A percentile compares a stretch with the other conserved stretches of the same genome.
These are phyloP conservation scores for Enteromius anoplus DNA, from an alignment of 2,797 vertebrate genomes.

Conservation along the genomic window DNA sequence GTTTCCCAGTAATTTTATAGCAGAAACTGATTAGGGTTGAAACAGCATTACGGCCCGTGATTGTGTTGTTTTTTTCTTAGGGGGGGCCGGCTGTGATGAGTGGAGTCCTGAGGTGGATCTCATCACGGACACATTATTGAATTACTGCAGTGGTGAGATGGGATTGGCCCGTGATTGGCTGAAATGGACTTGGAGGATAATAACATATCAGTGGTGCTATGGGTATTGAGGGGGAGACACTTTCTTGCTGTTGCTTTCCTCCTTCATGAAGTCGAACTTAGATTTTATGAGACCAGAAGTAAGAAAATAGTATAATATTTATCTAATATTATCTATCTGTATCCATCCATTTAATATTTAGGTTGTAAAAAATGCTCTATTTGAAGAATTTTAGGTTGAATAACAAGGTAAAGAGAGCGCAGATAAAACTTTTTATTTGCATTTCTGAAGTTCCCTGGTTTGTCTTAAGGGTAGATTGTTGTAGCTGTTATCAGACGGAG, in stretches of 20 bases:
- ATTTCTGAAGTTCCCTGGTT: conserved; percentile 21
- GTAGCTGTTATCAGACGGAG: conserved; percentile 67
- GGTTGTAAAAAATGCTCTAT: not conserved
- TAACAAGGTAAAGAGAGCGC: not conserved
- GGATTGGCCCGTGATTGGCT: conserved; percentile 61
- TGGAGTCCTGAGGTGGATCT: conserved; percentile 58
- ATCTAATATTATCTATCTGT: too few species aligned
- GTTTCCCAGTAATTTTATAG: conserved; percentile 58
- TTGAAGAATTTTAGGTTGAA: not conserved
- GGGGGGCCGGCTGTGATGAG: conserved; percentile 24
- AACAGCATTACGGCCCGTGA: conserved; percentile 62
- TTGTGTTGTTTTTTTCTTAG: conserved; percentile 47
- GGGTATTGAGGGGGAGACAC: not conserved
- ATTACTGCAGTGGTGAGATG: conserved; percentile 70
- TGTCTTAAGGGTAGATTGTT: conserved; percentile 51
- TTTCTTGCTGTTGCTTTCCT: not conserved
- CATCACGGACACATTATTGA: conserved; percentile 65
- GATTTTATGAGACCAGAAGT: conserved; percentile 17
- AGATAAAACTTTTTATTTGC: conserved; percentile 22
- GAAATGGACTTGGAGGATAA: conserved; percentile 65
- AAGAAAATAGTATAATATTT: not conserved
- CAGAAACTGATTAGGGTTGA: conserved; percentile 63
- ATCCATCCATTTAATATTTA: not conserved
- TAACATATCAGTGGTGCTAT: conserved; percentile 54
- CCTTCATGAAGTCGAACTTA: conserved; percentile 2